Conservation (phyloP, 2,797 vertebrate species). For the Lemur catta region DNA sequence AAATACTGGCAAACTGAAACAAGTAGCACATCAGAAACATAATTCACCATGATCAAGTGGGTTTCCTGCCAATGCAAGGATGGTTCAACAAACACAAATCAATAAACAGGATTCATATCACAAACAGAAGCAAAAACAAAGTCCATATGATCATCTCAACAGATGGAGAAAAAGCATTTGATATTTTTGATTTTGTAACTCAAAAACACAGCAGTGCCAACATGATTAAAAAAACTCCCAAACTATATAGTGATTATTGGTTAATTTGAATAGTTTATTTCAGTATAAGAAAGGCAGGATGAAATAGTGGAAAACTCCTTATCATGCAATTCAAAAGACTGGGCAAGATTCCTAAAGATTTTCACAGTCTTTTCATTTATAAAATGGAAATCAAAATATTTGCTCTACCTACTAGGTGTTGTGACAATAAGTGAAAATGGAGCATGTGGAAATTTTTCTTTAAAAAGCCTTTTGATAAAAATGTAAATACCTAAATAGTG, state of each 20-base stretch:
- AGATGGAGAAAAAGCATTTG: too few relatives aligned
- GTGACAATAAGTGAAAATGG: not conserved
- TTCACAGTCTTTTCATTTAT: not conserved
- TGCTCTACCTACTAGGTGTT: not conserved
- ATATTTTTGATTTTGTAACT: not conserved
- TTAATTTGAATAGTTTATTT: conserved; percentile 1
- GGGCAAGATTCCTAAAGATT: not conserved
- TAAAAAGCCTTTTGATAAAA: not conserved
- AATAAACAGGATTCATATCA: too few relatives aligned
- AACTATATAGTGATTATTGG: not conserved
- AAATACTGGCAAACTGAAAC: too few relatives aligned
- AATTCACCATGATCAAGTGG: too few relatives aligned
- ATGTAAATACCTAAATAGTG: not conserved
- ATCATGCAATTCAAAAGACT: not conserved
- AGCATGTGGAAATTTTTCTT: not conserved
- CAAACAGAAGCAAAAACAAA: too few relatives aligned
- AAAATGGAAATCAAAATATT: conserved; percentile 18
- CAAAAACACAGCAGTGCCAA: not conserved
- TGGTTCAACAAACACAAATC: too few relatives aligned
- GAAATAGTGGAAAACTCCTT: conserved; percentile 3
- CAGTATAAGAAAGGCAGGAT: not conserved
- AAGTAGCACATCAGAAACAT: too few relatives aligned
- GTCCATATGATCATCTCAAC: too few relatives aligned
- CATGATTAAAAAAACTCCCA: not conserved
- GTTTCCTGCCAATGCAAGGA: too few relatives aligned